Evolutionary conservation across 1,140 invertebrate genomes (phyloP), one percentile per base, ranked within the genome.

Genomic region (Trissolcus basalis): DNA sequence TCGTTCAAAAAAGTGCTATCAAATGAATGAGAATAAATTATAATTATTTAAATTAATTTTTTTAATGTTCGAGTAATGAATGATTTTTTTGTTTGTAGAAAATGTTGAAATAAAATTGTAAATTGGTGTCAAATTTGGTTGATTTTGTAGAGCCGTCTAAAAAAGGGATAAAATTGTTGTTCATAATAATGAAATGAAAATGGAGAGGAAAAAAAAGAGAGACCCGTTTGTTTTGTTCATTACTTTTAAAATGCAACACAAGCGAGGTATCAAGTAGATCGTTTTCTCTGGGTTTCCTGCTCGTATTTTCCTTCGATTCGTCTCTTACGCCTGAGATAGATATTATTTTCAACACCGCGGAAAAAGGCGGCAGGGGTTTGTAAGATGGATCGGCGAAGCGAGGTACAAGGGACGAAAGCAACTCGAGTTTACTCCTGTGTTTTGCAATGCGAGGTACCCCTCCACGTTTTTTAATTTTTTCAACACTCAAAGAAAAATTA

Each of bases 371-470:
- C 45, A 51, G 65, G 58, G 67, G 68, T 72, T 70, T 75, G 67
- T 49, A 70, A 73, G 60, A 70, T 49, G 50, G 63, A 70, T 65
- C 70, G 73, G 70, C 56, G 63, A 63, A 49, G 68, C 73, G 71
- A 73, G 75, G 51, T 10, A 73, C 60, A 64, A 65, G 68, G 51
- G 59, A 41, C 45, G 64, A 67, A 78, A 71, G 59, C 53, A 67
- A 47, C 71, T 54, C 53, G 54, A 75, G 71, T 75, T 63, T 79
- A 72, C 64, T 79, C 71, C 80, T 82, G 80, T 87, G 83, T 86
- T 86, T 87, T 86, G 84, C 85, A 85, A 84, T 81, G 81, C 85
- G 81, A 86, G 83, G 86, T 87, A 85, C 80, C 83, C 83, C 86
- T 86, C 86, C 85, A 86, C 82, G 78, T 83, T 74, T 74, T 69